Evolutionary conservation across 2,797 vertebrate genomes (phyloP).

Genomic region (Gadopsis bispinosus): DNA sequence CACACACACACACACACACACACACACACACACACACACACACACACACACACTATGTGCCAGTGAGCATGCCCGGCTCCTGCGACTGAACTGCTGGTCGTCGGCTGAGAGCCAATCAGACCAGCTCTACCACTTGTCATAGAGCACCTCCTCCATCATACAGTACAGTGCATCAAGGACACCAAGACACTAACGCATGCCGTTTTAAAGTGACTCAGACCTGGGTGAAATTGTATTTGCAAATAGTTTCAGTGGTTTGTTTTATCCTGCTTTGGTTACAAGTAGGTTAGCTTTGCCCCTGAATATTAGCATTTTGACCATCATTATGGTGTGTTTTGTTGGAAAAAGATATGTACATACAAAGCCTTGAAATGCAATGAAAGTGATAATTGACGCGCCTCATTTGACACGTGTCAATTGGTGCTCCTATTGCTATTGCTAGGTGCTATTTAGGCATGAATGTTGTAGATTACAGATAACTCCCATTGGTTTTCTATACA

Average conservation of each 20-base stretch:
- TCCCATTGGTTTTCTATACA: too few relatives aligned
- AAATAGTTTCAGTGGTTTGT: background rate
- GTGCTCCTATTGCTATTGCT: too few relatives aligned
- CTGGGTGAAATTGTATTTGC: conserved; percentile 20
- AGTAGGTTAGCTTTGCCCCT: background rate
- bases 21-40: background rate
- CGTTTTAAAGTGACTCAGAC: background rate
- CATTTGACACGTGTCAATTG: too few relatives aligned
- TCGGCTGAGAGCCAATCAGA: conserved; percentile 23
- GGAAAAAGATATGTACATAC: background rate
- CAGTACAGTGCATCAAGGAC: conserved; percentile 6
- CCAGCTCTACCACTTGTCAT: conserved; percentile 16
- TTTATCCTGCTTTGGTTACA: conserved; percentile 3
- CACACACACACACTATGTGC: background rate
- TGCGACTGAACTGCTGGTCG: conserved; percentile 1
- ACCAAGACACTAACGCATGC: conserved; percentile 34
- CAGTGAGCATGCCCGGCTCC: conserved; percentile 32
- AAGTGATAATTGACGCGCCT: too few relatives aligned
- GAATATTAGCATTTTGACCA: background rate
- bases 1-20: too few relatives aligned
- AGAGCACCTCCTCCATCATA: conserved; percentile 6
- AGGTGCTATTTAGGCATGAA: too few relatives aligned
- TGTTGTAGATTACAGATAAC: too few relatives aligned
- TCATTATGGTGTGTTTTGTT: background rate
- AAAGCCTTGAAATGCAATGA: too few relatives aligned